Conservation (phyloP, 2,113 vertebrate species). For the Nyctibius bracteatus region DNA sequence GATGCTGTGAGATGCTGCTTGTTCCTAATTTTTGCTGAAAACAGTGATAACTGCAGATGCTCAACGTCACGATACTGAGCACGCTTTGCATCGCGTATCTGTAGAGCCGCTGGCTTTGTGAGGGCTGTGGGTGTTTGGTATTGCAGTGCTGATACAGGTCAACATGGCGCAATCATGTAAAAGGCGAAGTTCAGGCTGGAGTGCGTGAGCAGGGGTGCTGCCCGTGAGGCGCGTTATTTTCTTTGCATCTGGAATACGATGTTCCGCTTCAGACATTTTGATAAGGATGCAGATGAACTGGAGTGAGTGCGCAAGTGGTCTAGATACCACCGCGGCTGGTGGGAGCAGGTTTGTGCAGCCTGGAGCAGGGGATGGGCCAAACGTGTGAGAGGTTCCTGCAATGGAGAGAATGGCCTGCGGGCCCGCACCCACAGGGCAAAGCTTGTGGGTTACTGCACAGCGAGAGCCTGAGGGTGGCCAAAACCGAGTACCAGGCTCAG, state of each 20-base stretch:
- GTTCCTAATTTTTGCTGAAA: neutral
- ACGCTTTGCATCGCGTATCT: neutral
- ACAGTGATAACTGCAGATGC: rapidly evolving
- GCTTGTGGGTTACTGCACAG: neutral
- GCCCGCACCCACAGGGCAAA: neutral
- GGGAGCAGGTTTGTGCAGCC: neutral
- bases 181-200: neutral
- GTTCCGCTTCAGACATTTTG: neutral
- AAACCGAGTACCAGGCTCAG: rapidly evolving
- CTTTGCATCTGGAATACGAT: neutral
- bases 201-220: rapidly evolving
- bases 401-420: rapidly evolving
- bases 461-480: rapidly evolving
- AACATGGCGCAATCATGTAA: rapidly evolving
- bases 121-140: rapidly evolving
- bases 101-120: rapidly evolving
- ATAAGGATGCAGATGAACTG: rapidly evolving
- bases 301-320: rapidly evolving
- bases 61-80: rapidly evolving
- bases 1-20: neutral
- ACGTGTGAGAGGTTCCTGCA: rapidly evolving
- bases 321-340: rapidly evolving
- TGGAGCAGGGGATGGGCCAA: neutral
- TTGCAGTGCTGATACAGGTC: rapidly evolving
- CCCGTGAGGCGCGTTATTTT: rapidly evolving